These are phyloP conservation scores for Tuta absoluta DNA, from an alignment of 2,888 invertebrate genomes.

Conservation along the genomic window DNA sequence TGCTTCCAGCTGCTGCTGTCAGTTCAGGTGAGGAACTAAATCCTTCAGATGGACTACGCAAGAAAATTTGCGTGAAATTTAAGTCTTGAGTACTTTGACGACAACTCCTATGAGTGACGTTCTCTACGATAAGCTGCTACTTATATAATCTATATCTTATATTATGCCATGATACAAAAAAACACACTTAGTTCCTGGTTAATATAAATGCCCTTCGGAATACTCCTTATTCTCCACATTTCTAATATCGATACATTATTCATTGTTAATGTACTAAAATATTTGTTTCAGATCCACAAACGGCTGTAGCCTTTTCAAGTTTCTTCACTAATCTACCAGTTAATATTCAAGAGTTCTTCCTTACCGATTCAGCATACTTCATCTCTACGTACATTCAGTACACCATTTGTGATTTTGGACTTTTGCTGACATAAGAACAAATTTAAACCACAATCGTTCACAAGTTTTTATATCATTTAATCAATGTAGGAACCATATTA, in stretches of 20 bases:
- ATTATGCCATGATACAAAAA: no score
- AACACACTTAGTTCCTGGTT: no score
- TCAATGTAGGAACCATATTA: no score
- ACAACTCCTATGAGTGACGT: no score
- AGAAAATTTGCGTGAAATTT: no score
- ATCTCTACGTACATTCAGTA: slow-evolving; percentile 27
- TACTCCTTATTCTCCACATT: neutral
- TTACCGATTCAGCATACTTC: slow-evolving; percentile 26
- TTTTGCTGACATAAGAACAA: neutral
- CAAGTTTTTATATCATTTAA: no score
- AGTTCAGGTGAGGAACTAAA: neutral
- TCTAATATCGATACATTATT: no score
- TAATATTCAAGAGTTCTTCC: slow-evolving; percentile 19
- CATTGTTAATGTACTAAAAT: neutral
- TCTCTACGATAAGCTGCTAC: no score
- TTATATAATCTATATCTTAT: no score
- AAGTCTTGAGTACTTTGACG: no score
- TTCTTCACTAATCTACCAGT: slow-evolving; percentile 22
- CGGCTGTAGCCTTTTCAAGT: neutral
- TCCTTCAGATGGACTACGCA: no score
- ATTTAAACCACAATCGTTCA: neutral
- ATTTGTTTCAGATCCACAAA: slow-evolving; percentile 18
- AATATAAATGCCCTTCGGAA: no score
- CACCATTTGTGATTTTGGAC: slow-evolving; percentile 26
- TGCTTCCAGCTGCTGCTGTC: neutral